A percentile compares a stretch with the other conserved stretches of the same genome.
Conservation (phyloP, 2,888 invertebrate genomes). For the Sesia bembeciformis region DNA sequence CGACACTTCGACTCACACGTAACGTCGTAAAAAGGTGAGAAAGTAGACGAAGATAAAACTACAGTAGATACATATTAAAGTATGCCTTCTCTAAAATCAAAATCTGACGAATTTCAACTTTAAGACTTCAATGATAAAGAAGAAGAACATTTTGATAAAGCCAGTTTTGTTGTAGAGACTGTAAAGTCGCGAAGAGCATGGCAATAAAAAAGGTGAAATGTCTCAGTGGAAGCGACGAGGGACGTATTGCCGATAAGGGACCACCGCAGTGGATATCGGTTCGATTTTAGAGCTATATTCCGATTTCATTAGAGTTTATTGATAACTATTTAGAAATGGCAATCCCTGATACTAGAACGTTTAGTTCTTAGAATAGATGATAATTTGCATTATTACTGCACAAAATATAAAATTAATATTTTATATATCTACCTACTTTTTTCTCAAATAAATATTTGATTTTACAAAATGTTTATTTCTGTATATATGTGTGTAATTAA, state of each 20-base stretch:
- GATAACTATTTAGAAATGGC: too few relatives aligned
- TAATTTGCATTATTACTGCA: too few relatives aligned
- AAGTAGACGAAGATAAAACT: constrained; percentile 67
- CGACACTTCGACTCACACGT: constrained; percentile 69
- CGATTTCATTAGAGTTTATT: constrained; percentile 27
- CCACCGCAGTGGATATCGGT: constrained; percentile 57
- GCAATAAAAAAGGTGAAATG: constrained; percentile 74
- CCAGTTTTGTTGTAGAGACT: constrained; percentile 17
- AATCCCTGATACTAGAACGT: too few relatives aligned
- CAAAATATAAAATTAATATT: too few relatives aligned
- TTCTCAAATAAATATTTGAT: too few relatives aligned
- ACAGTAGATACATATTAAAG: neutral
- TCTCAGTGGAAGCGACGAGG: constrained; percentile 64
- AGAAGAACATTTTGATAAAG: neutral
- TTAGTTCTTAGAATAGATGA: too few relatives aligned
- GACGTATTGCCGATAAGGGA: constrained; percentile 65
- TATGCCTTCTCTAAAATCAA: neutral
- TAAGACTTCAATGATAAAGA: constrained; percentile 6
- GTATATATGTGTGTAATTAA: too few relatives aligned
- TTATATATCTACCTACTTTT: too few relatives aligned
- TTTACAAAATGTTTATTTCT: too few relatives aligned
- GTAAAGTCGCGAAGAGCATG: constrained; percentile 66
- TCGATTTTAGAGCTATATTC: constrained; percentile 62
- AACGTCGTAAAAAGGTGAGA: constrained; percentile 72
- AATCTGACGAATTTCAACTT: constrained; percentile 9